Evolutionary conservation across 2,113 vertebrate genomes (phyloP).

Genomic region (Salminus brasiliensis): DNA sequence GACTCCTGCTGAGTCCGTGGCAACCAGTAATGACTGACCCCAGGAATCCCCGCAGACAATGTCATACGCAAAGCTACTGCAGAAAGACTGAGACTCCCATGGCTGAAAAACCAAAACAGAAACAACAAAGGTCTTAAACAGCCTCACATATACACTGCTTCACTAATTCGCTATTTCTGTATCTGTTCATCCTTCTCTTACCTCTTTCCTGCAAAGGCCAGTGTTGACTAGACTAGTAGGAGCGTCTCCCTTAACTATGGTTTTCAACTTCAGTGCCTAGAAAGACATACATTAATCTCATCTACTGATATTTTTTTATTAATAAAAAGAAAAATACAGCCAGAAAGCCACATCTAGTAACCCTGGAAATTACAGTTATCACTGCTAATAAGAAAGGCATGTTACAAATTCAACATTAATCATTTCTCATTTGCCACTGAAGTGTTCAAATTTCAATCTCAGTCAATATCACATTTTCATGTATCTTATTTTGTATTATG

Average conservation of each 20-base stretch:
- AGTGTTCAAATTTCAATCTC: no score
- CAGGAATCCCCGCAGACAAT: constrained; percentile 93
- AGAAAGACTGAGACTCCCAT: constrained; percentile 97
- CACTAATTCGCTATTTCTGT: background rate
- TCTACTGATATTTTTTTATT: no score
- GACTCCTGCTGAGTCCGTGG: constrained; percentile 90
- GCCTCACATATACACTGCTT: background rate
- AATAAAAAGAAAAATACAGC: no score
- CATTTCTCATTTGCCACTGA: no score
- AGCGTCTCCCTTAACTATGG: constrained; percentile 91
- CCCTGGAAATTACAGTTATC: no score
- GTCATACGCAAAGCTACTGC: constrained; percentile 91
- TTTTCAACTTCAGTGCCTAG: constrained; percentile 96
- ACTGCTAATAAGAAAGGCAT: no score
- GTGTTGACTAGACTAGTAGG: constrained; percentile 87
- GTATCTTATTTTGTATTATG: no score
- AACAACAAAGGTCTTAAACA: background rate
- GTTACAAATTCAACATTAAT: no score
- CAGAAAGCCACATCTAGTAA: no score
- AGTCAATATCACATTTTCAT: no score
- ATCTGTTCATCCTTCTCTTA: constrained; percentile 66
- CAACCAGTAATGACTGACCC: constrained; percentile 92
- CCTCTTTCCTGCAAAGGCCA: constrained; percentile 93
- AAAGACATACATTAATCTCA: background rate
- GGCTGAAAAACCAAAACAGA: constrained; percentile 78